These are phyloP conservation scores for Phoenicopterus ruber DNA, from an alignment of 2,113 vertebrate genomes.

Conservation along the genomic window DNA sequence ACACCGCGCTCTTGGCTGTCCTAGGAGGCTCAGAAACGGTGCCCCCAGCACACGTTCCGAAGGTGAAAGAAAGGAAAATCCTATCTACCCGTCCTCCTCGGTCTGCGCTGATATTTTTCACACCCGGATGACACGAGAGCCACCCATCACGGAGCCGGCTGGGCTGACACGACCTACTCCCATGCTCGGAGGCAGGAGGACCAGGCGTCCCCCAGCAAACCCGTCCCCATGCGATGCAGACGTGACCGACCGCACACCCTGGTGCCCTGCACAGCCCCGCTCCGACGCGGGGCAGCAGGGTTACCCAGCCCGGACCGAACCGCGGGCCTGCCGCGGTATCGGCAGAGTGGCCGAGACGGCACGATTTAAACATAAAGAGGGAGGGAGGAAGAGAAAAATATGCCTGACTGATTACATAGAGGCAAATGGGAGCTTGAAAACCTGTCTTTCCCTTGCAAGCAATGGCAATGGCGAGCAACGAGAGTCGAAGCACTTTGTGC, in stretches of 20 bases:
- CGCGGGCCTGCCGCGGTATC: background rate
- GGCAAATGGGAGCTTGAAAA: background rate
- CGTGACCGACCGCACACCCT: background rate
- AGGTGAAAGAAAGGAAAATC: background rate
- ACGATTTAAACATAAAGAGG: background rate
- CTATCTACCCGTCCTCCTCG: rapidly evolving
- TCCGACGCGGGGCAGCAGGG: background rate
- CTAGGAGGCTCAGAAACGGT: background rate
- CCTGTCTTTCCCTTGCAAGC: background rate
- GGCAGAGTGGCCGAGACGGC: background rate
- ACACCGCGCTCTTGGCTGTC: background rate
- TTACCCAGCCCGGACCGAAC: background rate
- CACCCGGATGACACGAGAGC: background rate
- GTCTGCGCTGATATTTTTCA: background rate
- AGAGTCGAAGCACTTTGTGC: background rate
- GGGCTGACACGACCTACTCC: background rate
- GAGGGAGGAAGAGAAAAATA: background rate
- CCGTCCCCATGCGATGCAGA: rapidly evolving
- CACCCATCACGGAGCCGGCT: background rate
- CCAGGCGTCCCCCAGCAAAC: background rate
- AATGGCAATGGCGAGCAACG: background rate
- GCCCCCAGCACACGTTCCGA: background rate
- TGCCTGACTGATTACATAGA: background rate
- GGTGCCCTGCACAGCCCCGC: background rate
- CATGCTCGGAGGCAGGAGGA: rapidly evolving